phyloP scores from a whole-genome alignment of 1,140 invertebrate species.

The Pteromalus puparum region DNA sequence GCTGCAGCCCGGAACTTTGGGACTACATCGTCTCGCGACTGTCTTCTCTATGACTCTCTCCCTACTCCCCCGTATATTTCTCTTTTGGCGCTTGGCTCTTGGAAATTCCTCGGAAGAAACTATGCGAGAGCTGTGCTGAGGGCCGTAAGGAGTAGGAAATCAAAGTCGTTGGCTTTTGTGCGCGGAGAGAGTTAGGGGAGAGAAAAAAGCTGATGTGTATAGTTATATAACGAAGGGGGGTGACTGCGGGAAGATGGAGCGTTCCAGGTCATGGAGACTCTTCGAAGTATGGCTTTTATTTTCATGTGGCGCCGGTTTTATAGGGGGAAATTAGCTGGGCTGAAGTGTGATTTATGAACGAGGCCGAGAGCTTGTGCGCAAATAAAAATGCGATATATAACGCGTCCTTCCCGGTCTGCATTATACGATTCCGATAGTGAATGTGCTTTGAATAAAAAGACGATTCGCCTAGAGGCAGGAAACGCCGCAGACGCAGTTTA shows the following conservation, averaged over 20 bases:
- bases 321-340: neutral
- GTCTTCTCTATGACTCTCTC: neutral
- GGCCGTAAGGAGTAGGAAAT: neutral
- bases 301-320: neutral
- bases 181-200: neutral
- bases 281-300: neutral
- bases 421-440: neutral
- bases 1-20: constrained; percentile 20
- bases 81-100: neutral
- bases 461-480: constrained; percentile 53
- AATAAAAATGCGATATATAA: neutral
- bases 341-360: neutral
- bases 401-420: neutral
- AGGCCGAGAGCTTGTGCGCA: too few species aligned
- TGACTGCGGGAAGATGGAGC: neutral
- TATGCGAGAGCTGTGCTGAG: constrained; percentile 1
- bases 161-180: constrained; percentile 7
- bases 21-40: neutral
- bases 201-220: neutral
- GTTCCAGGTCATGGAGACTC: neutral
- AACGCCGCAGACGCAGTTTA: constrained; percentile 57
- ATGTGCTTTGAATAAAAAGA: neutral
- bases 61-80: neutral
- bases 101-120: constrained; percentile 20
- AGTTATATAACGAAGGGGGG: neutral